Conservation (phyloP, 2,113 vertebrate genomes). For the Elanus axillaris region DNA sequence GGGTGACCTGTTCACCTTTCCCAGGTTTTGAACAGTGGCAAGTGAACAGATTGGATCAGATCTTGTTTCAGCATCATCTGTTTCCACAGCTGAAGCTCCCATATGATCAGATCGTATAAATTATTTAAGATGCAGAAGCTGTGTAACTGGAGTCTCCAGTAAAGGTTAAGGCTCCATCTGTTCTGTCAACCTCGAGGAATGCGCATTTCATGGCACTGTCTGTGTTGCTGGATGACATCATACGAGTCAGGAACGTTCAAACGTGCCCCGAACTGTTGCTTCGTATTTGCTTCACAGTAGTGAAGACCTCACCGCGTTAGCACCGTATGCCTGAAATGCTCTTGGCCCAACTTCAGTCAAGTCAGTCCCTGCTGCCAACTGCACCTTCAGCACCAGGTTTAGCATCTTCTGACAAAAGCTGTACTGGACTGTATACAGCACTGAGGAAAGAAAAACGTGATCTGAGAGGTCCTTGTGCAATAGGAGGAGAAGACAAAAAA, state of each 20-base stretch:
- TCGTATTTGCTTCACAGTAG: conserved; percentile 24
- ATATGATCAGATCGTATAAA: conserved; percentile 65
- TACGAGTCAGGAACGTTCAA: conserved; percentile 9
- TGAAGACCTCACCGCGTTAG: not conserved
- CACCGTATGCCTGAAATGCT: not conserved
- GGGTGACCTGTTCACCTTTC: conserved; percentile 46
- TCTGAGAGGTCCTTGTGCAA: not conserved
- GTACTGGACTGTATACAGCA: not conserved
- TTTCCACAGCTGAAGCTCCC: conserved; percentile 67
- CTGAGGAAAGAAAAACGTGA: not conserved
- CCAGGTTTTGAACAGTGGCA: conserved; percentile 54
- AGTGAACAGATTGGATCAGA: conserved; percentile 67
- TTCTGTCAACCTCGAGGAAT: conserved; percentile 57
- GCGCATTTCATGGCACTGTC: conserved; percentile 37
- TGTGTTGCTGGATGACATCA: conserved; percentile 50
- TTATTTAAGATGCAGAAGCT: conserved; percentile 72
- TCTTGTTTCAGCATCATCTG: conserved; percentile 72
- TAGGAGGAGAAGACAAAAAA: not conserved
- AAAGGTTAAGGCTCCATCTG: conserved; percentile 64
- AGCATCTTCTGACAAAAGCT: not conserved
- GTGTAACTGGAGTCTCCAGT: conserved; percentile 66
- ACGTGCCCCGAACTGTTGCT: not conserved
- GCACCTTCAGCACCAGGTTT: not conserved
- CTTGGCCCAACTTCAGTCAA: not conserved
- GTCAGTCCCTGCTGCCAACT: not conserved